phyloP scores from a whole-genome alignment of 2,888 invertebrate genomes.

The Torymus texanus region DNA sequence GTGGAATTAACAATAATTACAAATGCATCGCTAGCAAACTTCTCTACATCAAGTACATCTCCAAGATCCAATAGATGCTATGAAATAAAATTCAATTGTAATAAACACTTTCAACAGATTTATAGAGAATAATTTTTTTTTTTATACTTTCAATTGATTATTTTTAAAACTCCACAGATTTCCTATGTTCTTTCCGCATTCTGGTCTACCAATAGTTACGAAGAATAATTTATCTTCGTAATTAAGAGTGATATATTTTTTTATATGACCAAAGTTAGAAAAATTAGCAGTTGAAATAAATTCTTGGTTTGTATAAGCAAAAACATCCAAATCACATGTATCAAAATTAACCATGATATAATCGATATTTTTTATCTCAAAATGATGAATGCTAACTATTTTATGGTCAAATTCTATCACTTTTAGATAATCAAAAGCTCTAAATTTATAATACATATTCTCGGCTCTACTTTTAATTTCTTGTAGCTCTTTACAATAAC shows the following conservation, averaged over 20 bases:
- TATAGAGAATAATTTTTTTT: background rate
- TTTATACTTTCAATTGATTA: slow-evolving; percentile 66
- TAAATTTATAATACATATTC: slow-evolving; percentile 75
- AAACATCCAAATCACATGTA: slow-evolving; percentile 75
- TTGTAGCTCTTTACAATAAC: slow-evolving; percentile 22
- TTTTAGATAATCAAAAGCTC: slow-evolving; percentile 76
- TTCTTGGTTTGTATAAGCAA: slow-evolving; percentile 71
- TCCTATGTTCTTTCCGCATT: slow-evolving; percentile 68
- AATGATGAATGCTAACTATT: slow-evolving; percentile 68
- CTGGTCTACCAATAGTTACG: slow-evolving; percentile 66
- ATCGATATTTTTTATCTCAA: slow-evolving; percentile 66
- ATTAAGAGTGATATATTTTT: slow-evolving; percentile 73
- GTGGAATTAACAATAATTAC: slow-evolving; percentile 51
- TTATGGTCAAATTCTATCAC: slow-evolving; percentile 64
- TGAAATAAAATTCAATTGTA: slow-evolving; percentile 11
- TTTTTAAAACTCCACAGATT: slow-evolving; percentile 75
- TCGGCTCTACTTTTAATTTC: slow-evolving; percentile 59
- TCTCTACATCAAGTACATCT: slow-evolving; percentile 58
- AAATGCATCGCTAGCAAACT: slow-evolving; percentile 60
- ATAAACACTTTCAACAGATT: background rate
- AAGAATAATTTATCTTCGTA: slow-evolving; percentile 70
- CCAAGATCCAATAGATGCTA: slow-evolving; percentile 64
- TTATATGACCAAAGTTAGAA: slow-evolving; percentile 75
- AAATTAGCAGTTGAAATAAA: slow-evolving; percentile 65
- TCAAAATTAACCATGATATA: slow-evolving; percentile 74